A percentile compares a stretch with the other conserved stretches of the same genome.
Evolutionary conservation across 1,140 invertebrate species (phyloP).

Genomic region (Calliopsis andreniformis): DNA sequence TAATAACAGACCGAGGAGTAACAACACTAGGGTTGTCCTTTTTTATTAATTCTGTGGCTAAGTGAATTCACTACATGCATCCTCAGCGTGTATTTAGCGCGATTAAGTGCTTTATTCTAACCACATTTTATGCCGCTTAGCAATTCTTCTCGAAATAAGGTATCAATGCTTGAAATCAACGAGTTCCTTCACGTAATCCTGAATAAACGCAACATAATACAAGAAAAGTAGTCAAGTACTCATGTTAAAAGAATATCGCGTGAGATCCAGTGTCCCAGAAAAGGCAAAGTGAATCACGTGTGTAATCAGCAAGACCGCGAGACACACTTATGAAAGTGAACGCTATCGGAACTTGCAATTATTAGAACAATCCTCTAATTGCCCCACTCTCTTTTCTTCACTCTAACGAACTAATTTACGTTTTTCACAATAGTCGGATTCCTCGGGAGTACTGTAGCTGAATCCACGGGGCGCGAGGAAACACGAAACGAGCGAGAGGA

Average conservation of each 20-base stretch:
- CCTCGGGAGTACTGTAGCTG: neutral
- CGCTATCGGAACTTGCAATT: neutral
- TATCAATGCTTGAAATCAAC: too few relatives aligned
- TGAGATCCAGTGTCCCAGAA: conserved; percentile 3
- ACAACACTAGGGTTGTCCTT: too few relatives aligned
- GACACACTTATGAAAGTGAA: conserved; percentile 8
- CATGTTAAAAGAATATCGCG: too few relatives aligned
- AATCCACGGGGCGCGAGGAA: conserved; percentile 17
- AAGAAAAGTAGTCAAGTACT: too few relatives aligned
- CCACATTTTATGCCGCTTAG: too few relatives aligned
- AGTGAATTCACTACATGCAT: too few relatives aligned
- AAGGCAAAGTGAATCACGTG: neutral
- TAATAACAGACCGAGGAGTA: neutral
- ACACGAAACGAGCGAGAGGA: neutral
- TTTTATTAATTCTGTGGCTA: too few relatives aligned
- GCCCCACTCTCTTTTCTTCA: conserved; percentile 7
- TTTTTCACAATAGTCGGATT: neutral
- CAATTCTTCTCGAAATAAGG: too few relatives aligned
- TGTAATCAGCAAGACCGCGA: conserved; percentile 5
- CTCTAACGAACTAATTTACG: conserved; percentile 44
- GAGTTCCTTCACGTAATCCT: neutral
- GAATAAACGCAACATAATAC: too few relatives aligned
- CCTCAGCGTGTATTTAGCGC: too few relatives aligned
- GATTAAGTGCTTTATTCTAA: too few relatives aligned
- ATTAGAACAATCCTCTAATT: conserved; percentile 12